These are phyloP conservation scores for Dorcus hopei DNA, from an alignment of 2,888 invertebrate genomes.

Conservation along the genomic window DNA sequence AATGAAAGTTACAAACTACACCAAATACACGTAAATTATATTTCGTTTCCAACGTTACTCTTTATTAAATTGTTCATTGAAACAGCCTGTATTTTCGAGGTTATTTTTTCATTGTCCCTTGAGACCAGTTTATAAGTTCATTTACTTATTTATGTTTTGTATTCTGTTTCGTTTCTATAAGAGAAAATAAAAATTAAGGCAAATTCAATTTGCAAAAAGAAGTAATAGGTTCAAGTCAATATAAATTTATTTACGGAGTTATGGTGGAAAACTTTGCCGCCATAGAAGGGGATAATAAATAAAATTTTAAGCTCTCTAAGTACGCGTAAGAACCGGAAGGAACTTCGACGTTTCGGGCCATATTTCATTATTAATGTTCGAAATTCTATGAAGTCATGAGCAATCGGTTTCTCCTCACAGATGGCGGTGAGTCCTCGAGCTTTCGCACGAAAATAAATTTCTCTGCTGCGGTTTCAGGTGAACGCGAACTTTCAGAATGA, in stretches of 20 bases:
- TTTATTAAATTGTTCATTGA: too few relatives aligned
- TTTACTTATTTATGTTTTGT: too few relatives aligned
- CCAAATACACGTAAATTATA: too few relatives aligned
- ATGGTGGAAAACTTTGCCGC: background rate
- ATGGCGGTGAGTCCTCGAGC: background rate
- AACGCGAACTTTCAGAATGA: background rate
- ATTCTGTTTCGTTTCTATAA: too few relatives aligned
- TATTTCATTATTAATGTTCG: constrained; percentile 19
- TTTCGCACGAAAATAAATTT: background rate
- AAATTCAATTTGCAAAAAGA: too few relatives aligned
- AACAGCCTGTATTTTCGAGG: too few relatives aligned
- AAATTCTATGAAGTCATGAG: background rate
- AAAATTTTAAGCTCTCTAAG: background rate
- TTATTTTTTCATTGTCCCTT: too few relatives aligned
- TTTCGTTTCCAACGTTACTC: too few relatives aligned
- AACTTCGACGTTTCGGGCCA: constrained; percentile 14
- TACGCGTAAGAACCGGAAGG: constrained; percentile 12
- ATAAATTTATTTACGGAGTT: background rate
- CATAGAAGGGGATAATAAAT: background rate
- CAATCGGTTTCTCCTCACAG: background rate
- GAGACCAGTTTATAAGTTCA: too few relatives aligned
- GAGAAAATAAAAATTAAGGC: too few relatives aligned
- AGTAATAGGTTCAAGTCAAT: too few relatives aligned
- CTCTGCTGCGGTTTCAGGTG: background rate
- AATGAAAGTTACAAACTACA: too few relatives aligned